Percentiles rank a stretch among this genome's conserved stretches.
phyloP scores from a whole-genome alignment of 2,888 invertebrate genomes.

The Xestoiulus laeticollis region DNA sequence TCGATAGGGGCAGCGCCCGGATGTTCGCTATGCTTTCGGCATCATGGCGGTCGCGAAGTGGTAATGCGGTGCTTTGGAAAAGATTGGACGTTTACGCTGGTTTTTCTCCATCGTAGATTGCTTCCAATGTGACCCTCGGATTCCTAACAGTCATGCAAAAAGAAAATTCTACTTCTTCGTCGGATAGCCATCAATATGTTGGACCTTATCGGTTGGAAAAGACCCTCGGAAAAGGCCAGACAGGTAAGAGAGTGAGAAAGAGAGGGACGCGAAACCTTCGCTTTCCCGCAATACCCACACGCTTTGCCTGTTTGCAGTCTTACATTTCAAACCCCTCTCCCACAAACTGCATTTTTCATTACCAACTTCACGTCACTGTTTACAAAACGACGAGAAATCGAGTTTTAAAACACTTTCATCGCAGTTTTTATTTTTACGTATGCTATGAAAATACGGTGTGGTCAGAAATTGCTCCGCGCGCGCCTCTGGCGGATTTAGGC shows the following conservation, averaged over 20 bases:
- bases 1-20: neutral
- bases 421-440: neutral
- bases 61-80: neutral
- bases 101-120: neutral
- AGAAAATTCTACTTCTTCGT: conserved; percentile 54
- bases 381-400: neutral
- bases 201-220: conserved; percentile 99
- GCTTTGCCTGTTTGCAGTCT: neutral
- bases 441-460: neutral
- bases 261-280: neutral
- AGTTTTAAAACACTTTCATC: neutral
- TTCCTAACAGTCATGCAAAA: conserved; percentile 54
- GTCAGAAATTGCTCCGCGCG: neutral
- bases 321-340: neutral
- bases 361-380: neutral
- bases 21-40: neutral
- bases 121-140: conserved; percentile 17
- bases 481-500: neutral
- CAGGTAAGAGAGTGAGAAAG: conserved; percentile 80
- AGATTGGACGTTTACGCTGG: neutral
- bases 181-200: conserved; percentile 82
- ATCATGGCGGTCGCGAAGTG: neutral
- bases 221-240: conserved; percentile 99
- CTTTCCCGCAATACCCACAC: neutral
- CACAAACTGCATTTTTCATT: neutral